Evolutionary conservation across 2,888 invertebrate species (phyloP).

Genomic region (Erpobdella octoculata): DNA sequence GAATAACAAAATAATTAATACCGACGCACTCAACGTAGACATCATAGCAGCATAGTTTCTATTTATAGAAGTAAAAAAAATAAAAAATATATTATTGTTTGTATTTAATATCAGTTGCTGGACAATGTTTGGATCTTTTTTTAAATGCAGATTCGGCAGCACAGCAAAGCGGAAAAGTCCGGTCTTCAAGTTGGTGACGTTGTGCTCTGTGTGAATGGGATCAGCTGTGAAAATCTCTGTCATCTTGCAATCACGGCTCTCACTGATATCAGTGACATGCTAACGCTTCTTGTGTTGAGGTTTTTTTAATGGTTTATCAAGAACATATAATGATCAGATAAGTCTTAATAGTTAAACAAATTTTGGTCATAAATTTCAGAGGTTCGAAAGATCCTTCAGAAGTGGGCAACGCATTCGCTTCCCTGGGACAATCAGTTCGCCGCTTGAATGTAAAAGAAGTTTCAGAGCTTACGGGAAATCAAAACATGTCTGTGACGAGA

Average conservation of each 20-base stretch:
- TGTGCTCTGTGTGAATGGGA: constrained; percentile 47
- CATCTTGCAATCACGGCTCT: constrained; percentile 48
- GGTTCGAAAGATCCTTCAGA: constrained; percentile 2
- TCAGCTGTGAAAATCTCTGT: constrained; percentile 42
- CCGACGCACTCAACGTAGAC: no score
- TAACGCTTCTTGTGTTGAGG: constrained; percentile 46
- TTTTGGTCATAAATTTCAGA: constrained; percentile 12
- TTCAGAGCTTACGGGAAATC: constrained; percentile 18
- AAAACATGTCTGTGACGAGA: constrained; percentile 10
- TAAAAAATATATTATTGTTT: no score
- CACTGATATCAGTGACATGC: constrained; percentile 42
- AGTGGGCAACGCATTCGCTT: neutral
- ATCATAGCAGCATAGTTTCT: no score
- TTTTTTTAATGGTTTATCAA: constrained; percentile 29
- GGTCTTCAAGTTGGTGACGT: constrained; percentile 49
- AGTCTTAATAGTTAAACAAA: neutral
- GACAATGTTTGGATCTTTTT: neutral
- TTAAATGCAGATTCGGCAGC: constrained; percentile 45
- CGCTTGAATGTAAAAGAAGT: constrained; percentile 17
- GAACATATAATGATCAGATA: neutral
- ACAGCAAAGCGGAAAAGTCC: constrained; percentile 45
- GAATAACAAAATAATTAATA: no score
- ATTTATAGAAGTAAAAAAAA: no score
- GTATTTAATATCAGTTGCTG: no score
- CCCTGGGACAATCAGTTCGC: constrained; percentile 6